Conservation (phyloP, 2,113 vertebrate genomes). For the Emydocephalus ijimae region DNA sequence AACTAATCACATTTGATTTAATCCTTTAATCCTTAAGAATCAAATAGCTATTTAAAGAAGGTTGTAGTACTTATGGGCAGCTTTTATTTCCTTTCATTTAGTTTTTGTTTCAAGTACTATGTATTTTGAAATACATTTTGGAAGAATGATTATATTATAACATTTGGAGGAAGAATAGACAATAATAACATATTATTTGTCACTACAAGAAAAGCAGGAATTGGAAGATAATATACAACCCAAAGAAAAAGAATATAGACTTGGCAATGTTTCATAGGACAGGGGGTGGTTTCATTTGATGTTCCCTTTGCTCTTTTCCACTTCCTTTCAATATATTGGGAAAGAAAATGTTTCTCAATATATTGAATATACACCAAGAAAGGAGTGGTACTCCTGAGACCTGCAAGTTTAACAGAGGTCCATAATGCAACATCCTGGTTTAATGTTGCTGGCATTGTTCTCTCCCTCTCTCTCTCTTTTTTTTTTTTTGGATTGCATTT, state of each 20-base stretch:
- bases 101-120: not conserved
- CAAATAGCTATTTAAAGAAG: not conserved
- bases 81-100: not conserved
- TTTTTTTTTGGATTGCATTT: not conserved
- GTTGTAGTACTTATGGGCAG: not conserved
- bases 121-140: not conserved
- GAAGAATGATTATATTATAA: not conserved
- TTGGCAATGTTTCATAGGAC: not conserved
- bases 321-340: not conserved
- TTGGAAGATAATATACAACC: not conserved
- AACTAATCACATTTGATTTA: not conserved
- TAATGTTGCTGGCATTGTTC: not conserved
- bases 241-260: not conserved
- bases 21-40: not conserved
- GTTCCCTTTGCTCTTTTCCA: not conserved
- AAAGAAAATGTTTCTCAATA: not conserved
- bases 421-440: not conserved
- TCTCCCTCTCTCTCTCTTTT: not conserved
- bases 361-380: not conserved
- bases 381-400: not conserved
- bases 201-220: not conserved
- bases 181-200: not conserved
- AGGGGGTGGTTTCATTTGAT: not conserved
- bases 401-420: not conserved
- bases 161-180: not conserved